Base-by-base conservation (phyloP, 53 echinoderm and acorn worm genomes). In the Echinarachnius parma region DNA sequence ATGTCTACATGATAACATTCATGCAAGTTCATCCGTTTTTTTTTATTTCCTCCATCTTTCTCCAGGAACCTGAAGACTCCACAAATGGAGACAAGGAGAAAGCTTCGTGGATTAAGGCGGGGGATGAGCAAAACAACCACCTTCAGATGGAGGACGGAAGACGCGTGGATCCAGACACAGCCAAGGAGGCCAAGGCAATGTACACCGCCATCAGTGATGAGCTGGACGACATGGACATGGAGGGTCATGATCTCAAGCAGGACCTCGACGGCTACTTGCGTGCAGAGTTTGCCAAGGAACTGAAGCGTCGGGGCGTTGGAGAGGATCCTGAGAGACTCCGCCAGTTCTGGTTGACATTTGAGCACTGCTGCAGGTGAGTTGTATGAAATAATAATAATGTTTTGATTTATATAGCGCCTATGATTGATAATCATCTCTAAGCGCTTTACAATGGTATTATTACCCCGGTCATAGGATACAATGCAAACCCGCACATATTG, bases 311-410 rank as follows among this genome's bases (percentile, higher is more conserved):
- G 0, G 48, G 66, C 8, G 31, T 27, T 3, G 8, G 27, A 28
- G 28, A 18, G 21, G 42, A 42, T 25, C 33, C 62, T 0, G 23
- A 53, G 34, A 34, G 53, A 31, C 31, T 31, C 34, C 24, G 24
- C 9, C 70, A 69, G 54, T 69, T 53, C 35, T 53, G 70, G 70
- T 10, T 53, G 34, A 36, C 53, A 3, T 69, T 52, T 16, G 35
- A 69, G 22, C 37, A 31, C 70, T 69, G 70, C 25, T 61, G 53
- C 45, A 22, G n/a, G n/a, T n/a, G n/a, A n/a, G n/a, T n/a, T n/a
- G n/a, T n/a, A n/a, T n/a, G n/a, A n/a, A n/a, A n/a, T n/a, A n/a
- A n/a, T n/a, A n/a, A n/a, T n/a, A n/a, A n/a, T n/a, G n/a, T n/a
- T n/a, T n/a, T n/a, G n/a, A n/a, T n/a, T n/a, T n/a, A n/a, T n/a